Percentiles rank a stretch among this genome's conserved stretches.
Evolutionary conservation across 2,797 vertebrate species (phyloP).

Genomic region (Micropoecilia bifurca): DNA sequence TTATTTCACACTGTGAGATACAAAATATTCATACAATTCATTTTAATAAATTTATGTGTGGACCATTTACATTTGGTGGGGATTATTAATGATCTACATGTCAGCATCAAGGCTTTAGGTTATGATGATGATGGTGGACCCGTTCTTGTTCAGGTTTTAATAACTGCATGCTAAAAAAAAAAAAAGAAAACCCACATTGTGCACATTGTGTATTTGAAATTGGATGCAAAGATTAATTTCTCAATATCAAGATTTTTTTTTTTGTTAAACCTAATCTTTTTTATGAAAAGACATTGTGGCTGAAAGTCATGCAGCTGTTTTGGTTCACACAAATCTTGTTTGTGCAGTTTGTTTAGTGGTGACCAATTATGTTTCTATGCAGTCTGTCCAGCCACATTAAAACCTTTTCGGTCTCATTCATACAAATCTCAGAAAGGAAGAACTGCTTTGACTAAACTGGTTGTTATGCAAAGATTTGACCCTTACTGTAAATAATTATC

Average conservation of each 20-base stretch:
- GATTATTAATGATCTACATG: background rate
- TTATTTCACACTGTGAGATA: background rate
- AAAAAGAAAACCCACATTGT: background rate
- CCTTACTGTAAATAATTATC: conserved; percentile 44
- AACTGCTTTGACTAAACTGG: conserved; percentile 55
- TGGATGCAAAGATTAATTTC: conserved; percentile 36
- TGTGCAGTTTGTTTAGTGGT: conserved; percentile 68
- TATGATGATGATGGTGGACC: background rate
- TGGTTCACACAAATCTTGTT: conserved; percentile 52
- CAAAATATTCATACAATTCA: background rate
- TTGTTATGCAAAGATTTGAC: conserved; percentile 24
- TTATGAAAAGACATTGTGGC: conserved; percentile 36
- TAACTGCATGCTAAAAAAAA: conserved; percentile 8
- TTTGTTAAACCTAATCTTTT: conserved; percentile 14
- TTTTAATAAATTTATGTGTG: background rate
- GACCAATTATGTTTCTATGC: conserved; percentile 59
- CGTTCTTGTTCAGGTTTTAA: background rate
- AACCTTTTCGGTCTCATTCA: conserved; percentile 52
- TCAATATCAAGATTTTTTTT: conserved; percentile 18
- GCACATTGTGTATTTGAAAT: conserved; percentile 13
- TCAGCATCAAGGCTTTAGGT: background rate
- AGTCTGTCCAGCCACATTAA: conserved; percentile 67
- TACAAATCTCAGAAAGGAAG: conserved; percentile 58
- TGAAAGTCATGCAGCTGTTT: conserved; percentile 49
- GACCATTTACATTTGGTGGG: background rate